Base-by-base conservation (phyloP, 1,140 invertebrate genomes). In the Drosophila paulistorum region DNA sequence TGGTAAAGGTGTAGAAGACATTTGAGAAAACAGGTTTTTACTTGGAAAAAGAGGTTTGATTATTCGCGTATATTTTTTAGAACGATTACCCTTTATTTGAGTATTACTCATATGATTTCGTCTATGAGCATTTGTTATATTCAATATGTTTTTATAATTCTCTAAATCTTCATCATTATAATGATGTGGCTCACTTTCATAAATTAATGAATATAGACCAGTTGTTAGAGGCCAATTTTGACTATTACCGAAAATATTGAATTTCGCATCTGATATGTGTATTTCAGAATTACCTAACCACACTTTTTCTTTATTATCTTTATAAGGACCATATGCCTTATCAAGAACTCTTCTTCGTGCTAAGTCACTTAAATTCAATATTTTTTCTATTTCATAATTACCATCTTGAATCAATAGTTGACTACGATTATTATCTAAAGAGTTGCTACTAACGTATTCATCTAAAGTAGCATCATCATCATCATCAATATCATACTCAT, bases 61-160 rank as follows among this genome's bases (percentile, higher is more conserved):
- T 45, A 45, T 45, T 45, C 20, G 4, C 14, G 7, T 17, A 45
- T 45, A 45, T 45, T 45, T 45, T 45, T 20, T 45, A 45, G 42
- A 45, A 45, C 42, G 42, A 45, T 45, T 45, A 45, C 42, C 42
- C 42, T 45, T 17, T 7, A 45, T 11, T 45, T 45, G 42, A 13
- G 6, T 1, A 45, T 45, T 7, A 7, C 14, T 45, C 42, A 71
- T 71, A 58, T 65, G 42, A 65, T 67, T 74, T 59, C 58, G 14
- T 42, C 39, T 55, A 45, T 54, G 55, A 13, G 51, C 48, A 23
- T 65, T 65, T 58, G 39, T 65, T 65, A 30, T 33, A 45, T 30
- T 45, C 54, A 65, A 65, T 14, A 55, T 65, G 20, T 63, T 23
- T 26, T 63, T 45, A 63, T 63, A 63, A 63, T 63, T 63, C 26